Evolutionary conservation across 2,888 invertebrate species (phyloP).

Genomic region (Phaedon cochleariae): DNA sequence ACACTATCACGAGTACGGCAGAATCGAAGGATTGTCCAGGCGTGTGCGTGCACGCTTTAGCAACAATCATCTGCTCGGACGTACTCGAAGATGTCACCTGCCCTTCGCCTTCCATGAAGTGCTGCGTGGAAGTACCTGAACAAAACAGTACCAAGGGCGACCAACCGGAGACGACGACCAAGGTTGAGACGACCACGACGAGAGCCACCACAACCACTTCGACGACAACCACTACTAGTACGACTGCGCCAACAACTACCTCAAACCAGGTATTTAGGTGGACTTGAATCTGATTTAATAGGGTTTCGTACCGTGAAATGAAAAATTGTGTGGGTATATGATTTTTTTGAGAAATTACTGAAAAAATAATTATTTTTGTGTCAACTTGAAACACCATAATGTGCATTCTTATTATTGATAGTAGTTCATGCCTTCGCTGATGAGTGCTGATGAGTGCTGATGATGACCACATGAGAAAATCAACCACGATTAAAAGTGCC

Average conservation of each 20-base stretch:
- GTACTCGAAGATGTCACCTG: conserved; percentile 85
- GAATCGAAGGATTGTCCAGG: conserved; percentile 89
- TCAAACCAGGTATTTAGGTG: conserved; percentile 47
- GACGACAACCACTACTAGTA: conserved; percentile 48
- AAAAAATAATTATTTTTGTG: too few species aligned
- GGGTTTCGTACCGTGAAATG: too few species aligned
- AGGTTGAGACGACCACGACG: conserved; percentile 51
- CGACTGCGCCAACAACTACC: conserved; percentile 37
- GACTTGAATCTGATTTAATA: too few species aligned
- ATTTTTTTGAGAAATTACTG: too few species aligned
- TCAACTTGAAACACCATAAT: too few species aligned
- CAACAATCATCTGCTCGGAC: conserved; percentile 86
- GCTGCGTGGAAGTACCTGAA: conserved; percentile 81
- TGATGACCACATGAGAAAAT: too few species aligned
- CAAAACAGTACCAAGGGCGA: conserved; percentile 62
- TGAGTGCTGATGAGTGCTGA: too few species aligned
- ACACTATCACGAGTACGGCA: conserved; percentile 85
- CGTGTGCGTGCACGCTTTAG: conserved; percentile 85
- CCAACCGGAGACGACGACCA: conserved; percentile 45
- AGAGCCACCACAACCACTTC: conserved; percentile 47
- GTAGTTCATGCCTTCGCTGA: too few species aligned
- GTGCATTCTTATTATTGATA: too few species aligned
- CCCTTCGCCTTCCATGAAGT: conserved; percentile 82
- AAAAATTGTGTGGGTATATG: too few species aligned
- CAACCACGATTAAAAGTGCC: too few species aligned